phyloP scores from a whole-genome alignment of 37 sponge, comb jelly and placozoan genomes.

The Aplysina aerophoba region DNA sequence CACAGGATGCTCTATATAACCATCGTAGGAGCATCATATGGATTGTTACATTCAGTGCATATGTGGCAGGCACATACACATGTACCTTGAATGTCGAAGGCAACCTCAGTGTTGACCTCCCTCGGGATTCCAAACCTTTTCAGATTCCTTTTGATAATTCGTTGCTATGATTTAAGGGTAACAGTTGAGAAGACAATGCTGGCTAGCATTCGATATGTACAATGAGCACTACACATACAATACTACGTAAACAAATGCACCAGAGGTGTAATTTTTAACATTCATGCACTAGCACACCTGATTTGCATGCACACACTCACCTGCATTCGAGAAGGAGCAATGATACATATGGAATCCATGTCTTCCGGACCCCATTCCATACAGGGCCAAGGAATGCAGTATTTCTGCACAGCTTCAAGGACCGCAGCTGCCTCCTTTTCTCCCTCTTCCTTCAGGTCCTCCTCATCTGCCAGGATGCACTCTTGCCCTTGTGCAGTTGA shows the following conservation, averaged over 20 bases:
- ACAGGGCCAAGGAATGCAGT: slow-evolving; percentile 47
- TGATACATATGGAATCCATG: background rate
- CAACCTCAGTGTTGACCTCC: slow-evolving; percentile 17
- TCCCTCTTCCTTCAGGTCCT: background rate
- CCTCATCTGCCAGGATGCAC: background rate
- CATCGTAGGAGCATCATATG: too few species aligned
- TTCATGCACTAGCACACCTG: slow-evolving; percentile 40
- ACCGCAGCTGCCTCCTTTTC: slow-evolving; percentile 10
- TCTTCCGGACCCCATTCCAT: slow-evolving; percentile 6
- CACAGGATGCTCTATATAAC: too few species aligned
- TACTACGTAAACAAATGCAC: too few species aligned
- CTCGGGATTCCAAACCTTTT: background rate
- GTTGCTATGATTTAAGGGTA: too few species aligned
- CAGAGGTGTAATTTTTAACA: background rate
- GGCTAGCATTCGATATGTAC: too few species aligned
- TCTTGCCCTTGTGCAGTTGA: background rate
- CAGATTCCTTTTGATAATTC: background rate
- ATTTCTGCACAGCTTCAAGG: slow-evolving; percentile 29
- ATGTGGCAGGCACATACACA: background rate
- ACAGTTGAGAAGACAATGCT: too few species aligned
- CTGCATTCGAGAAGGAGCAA: slow-evolving; percentile 18
- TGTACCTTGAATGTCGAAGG: slow-evolving; percentile 63
- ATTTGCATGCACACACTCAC: background rate
- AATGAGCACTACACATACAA: too few species aligned
- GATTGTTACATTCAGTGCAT: too few species aligned